Evolutionary conservation across 1,140 invertebrate genomes (phyloP), one percentile per base, ranked within the genome.

Genomic region (Ips typographus): DNA sequence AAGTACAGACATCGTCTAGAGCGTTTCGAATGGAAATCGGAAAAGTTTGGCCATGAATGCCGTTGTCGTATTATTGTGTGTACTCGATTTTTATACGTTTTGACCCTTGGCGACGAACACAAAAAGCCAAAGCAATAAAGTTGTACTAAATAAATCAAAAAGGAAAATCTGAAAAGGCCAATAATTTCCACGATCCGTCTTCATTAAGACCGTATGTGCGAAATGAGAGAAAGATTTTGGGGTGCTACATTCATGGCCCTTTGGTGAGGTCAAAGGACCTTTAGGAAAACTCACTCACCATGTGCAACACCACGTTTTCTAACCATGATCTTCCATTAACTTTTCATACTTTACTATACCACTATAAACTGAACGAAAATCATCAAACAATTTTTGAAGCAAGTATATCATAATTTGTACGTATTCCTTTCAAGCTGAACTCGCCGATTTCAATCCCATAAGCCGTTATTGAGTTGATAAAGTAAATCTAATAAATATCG

Each of bases 401-500:
- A 22, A 22, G 22, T 22, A 22, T 22, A 22, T 22, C 22, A 22
- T 22, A 22, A 22, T 22, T 22, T 22, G 22, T 22, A 22, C 22
- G 22, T 22, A 22, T 22, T 22, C 22, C 22, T 22, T 22, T 22
- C 22, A 0, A 22, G 22, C 62, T n/a, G 49, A 64, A 53, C 39
- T 40, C 4, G 8, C 47, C 41, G 4, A 36, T 36, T n/a, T 52
- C 51, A 56, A 49, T 66, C 55, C 59, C 55, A 2, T 39, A 66
- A 66, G 40, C 55, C 65, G 41, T 40, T 66, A 66, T 66, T 66
- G 65, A 66, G 41, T 66, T 66, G 65, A 66, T 66, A 66, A 56
- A 66, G 65, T 66, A 58, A 66, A 66, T 66, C 65, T 66, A 66
- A 66, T 66, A 66, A 66, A 66, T 66, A 66, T 66, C 40, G 37